Base-by-base conservation (phyloP, 2,797 vertebrate genomes). In the Scleropages formosus region DNA sequence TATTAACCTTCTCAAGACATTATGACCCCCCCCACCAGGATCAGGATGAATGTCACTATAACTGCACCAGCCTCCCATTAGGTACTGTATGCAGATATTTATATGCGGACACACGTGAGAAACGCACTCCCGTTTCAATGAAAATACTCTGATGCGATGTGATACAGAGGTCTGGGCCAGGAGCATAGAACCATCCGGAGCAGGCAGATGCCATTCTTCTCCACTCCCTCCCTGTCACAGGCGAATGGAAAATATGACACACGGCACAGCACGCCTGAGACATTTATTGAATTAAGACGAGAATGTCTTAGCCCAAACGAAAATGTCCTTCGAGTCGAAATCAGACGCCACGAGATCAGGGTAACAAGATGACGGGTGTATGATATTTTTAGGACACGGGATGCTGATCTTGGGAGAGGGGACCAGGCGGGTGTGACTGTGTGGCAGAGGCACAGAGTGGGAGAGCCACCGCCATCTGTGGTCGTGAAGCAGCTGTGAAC, bases 301-400 rank as follows among this genome's bases (percentile, higher is more conserved):
- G 84, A 84, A 86, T 85, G 85, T 82, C 85, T 84, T 85, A 82
- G 86, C 84, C 80, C 85, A 76, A 81, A 85, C 91, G 89, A 85
- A 89, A 90, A 90, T 90, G 88, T 75, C 77, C 79, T 74, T 78
- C 80, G 72, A 84, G 82, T 84, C 83, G 88, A 85, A 90, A 92
- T 88, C 67, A 78, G 88, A 92, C 81, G 87, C 89, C 77, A 31
- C 27, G 64, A 78, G 85, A 86, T 83, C 78, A 80, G 82, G 84
- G 86, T 85, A 89, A 89, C 84, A 88, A 86, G 88, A 85, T 79
- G 79, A 83, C 85, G 81, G 81, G 80, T 70, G 56, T 44, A 66
- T 53, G 46, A 81, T 91, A 90, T 87, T 87, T 90, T 91, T 89
- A 86, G 78, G 65, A 66, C 77, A 71, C 44, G 73, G 79, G 63